Conservation (phyloP, 2,797 vertebrate species). For the Simalia tracyae region DNA sequence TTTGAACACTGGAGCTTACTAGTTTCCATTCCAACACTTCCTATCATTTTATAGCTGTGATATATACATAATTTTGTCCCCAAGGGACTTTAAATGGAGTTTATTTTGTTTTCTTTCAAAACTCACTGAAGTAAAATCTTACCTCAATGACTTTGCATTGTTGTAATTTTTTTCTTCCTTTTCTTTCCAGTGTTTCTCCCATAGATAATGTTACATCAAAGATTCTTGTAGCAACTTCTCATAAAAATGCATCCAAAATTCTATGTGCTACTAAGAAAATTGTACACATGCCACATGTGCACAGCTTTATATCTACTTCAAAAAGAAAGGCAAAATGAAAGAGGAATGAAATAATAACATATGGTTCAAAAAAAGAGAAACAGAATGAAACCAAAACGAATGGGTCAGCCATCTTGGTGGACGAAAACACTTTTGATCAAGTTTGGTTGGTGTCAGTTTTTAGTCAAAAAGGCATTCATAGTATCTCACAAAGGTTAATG, state of each 20-base stretch:
- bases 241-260: neutral
- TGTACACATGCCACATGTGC: too few relatives aligned
- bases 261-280: too few relatives aligned
- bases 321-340: too few relatives aligned
- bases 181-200: neutral
- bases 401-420: too few relatives aligned
- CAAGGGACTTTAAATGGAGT: neutral
- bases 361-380: too few relatives aligned
- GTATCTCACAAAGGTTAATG: too few relatives aligned
- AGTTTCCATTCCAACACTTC: neutral
- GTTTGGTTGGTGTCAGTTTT: too few relatives aligned
- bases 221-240: neutral
- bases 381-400: too few relatives aligned
- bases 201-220: neutral
- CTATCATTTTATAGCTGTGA: neutral
- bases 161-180: neutral
- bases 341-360: too few relatives aligned
- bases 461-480: too few relatives aligned
- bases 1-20: neutral
- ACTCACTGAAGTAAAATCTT: neutral
- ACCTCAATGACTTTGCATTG: neutral
- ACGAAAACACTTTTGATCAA: too few relatives aligned
- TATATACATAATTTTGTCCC: neutral
- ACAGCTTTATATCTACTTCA: too few relatives aligned
- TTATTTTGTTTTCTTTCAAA: neutral